A percentile compares a stretch with the other conserved stretches of the same genome.
Conservation (phyloP, 2,113 vertebrate genomes). For the Notarius quadriscutis region DNA sequence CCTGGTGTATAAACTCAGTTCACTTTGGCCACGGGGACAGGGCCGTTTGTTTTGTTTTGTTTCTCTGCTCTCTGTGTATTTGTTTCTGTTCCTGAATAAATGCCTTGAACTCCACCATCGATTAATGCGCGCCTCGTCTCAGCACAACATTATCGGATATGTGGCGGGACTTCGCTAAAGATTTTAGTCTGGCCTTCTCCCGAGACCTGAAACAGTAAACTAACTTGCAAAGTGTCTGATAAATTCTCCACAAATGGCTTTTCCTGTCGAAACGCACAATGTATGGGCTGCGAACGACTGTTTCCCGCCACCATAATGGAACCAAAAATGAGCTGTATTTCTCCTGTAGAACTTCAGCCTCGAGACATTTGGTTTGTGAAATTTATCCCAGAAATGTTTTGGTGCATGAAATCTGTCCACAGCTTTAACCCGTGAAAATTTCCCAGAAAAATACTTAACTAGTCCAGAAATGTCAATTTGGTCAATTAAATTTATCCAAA, state of each 20-base stretch:
- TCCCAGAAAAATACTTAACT: no score
- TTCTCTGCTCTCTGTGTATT: constrained; percentile 46
- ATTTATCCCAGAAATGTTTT: not conserved
- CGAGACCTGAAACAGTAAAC: constrained; percentile 22
- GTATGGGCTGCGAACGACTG: not conserved
- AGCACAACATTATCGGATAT: constrained; percentile 62
- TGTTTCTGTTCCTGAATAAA: constrained; percentile 57
- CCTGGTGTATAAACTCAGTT: constrained; percentile 65
- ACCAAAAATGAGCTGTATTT: not conserved
- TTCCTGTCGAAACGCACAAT: not conserved
- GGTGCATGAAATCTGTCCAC: not conserved
- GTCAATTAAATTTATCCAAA: not conserved
- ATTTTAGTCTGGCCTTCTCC: constrained; percentile 35
- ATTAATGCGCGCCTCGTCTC: constrained; percentile 56
- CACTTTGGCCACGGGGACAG: constrained; percentile 10
- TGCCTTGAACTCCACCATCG: constrained; percentile 60
- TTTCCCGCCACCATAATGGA: not conserved
- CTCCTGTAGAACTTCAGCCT: not conserved
- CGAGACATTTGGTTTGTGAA: not conserved
- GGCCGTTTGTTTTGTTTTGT: constrained; percentile 65
- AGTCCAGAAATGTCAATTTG: not conserved
- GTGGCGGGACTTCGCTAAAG: constrained; percentile 17
- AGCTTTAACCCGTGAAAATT: not conserved
- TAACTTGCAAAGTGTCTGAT: constrained; percentile 2
- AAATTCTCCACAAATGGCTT: constrained; percentile 1